Percentiles rank a stretch among this genome's conserved stretches.
These are phyloP conservation scores for Centruroides vittatus DNA, from an alignment of 1,140 invertebrate genomes.

Conservation along the genomic window DNA sequence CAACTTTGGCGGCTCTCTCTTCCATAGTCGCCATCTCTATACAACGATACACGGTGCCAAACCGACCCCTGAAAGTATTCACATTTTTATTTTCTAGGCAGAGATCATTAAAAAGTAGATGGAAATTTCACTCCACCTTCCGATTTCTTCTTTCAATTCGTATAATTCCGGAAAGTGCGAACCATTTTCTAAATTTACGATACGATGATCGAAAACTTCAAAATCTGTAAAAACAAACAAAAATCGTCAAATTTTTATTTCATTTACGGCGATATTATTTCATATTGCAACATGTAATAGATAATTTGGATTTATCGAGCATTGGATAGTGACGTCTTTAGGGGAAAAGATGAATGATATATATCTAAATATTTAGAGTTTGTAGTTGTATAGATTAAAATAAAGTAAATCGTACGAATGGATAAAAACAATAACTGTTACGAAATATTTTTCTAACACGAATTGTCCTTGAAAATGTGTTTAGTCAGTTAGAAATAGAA, in stretches of 20 bases:
- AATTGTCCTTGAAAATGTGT: too few species aligned
- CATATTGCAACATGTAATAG: too few species aligned
- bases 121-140: constrained; percentile 26
- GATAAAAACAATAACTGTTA: too few species aligned
- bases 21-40: constrained; percentile 50
- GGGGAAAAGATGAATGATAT: too few species aligned
- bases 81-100: neutral
- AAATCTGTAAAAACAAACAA: neutral
- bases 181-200: constrained; percentile 14
- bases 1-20: constrained; percentile 78
- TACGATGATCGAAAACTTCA: neutral
- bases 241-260: neutral
- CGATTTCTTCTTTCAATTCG: constrained; percentile 27
- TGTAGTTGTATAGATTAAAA: too few species aligned
- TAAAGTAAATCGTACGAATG: too few species aligned
- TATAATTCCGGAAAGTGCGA: constrained; percentile 27
- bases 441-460: too few species aligned
- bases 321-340: too few species aligned
- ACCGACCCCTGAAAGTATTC: constrained; percentile 32
- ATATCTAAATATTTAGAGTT: too few species aligned
- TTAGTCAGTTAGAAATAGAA: too few species aligned
- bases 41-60: constrained; percentile 44
- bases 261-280: neutral
- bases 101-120: too few species aligned
- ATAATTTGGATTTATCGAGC: too few species aligned